Evolutionary conservation across 2,113 vertebrate genomes (phyloP).

Genomic region (Hemiscyllium ocellatum): DNA sequence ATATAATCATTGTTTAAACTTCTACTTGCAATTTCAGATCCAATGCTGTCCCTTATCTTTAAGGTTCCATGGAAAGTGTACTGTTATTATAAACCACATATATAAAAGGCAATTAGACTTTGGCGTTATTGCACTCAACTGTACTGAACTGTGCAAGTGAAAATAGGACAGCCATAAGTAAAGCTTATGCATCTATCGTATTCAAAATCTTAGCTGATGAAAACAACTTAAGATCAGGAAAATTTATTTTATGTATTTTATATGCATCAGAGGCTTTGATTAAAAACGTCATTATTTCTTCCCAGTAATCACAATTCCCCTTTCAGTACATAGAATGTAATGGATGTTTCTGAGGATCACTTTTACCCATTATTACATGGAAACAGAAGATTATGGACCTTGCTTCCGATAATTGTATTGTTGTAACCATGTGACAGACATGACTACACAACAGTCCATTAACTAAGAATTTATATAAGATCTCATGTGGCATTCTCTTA

Average conservation of each 20-base stretch:
- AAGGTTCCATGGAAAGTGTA: not conserved
- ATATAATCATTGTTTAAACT: not conserved
- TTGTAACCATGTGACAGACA: too few relatives aligned
- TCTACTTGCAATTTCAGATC: not conserved
- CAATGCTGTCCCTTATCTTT: not conserved
- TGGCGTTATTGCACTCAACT: not conserved
- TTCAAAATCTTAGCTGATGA: not conserved
- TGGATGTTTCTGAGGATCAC: not conserved
- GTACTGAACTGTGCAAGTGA: not conserved
- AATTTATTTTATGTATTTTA: not conserved
- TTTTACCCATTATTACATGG: not conserved
- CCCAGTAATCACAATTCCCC: not conserved
- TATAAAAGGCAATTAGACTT: not conserved
- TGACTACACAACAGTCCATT: too few relatives aligned
- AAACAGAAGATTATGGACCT: not conserved
- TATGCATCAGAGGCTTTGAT: not conserved
- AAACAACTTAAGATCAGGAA: not conserved
- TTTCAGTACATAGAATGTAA: not conserved
- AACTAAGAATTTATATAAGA: too few relatives aligned
- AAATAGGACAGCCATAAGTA: not conserved
- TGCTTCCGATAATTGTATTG: not conserved
- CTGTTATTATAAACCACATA: not conserved
- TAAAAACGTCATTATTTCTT: not conserved
- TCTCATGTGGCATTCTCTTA: too few relatives aligned
- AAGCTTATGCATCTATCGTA: not conserved